Conservation (phyloP, 2,113 vertebrate genomes). For the Neotoma lepida region DNA sequence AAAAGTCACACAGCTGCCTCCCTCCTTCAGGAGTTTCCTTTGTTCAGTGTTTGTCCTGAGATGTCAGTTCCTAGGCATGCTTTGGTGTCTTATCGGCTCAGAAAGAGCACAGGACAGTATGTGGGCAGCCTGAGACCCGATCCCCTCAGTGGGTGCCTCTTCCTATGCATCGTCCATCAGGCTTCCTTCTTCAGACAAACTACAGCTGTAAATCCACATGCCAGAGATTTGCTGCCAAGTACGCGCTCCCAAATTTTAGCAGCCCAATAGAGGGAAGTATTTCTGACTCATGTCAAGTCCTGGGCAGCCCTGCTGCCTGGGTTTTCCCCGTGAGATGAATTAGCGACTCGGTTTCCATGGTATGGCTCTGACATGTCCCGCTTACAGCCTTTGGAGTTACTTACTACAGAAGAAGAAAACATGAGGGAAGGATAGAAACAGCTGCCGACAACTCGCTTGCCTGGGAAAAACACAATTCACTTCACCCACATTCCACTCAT, state of each 20-base stretch:
- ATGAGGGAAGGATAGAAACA: neutral
- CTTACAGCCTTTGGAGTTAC: neutral
- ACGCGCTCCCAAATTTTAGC: neutral
- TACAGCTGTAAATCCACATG: neutral
- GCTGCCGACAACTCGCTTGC: neutral
- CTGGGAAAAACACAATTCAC: neutral
- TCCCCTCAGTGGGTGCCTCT: neutral
- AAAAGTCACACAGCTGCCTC: neutral
- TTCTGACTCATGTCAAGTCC: conserved; percentile 18
- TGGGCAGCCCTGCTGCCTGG: neutral
- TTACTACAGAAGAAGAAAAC: neutral
- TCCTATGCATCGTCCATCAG: neutral
- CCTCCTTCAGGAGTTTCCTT: neutral
- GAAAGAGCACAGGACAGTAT: neutral
- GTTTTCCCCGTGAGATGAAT: neutral
- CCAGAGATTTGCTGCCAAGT: neutral
- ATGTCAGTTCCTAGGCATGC: neutral
- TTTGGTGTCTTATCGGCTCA: neutral
- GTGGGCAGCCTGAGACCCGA: neutral
- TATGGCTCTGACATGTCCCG: neutral
- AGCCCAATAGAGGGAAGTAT: neutral
- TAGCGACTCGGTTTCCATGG: neutral
- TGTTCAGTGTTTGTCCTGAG: neutral
- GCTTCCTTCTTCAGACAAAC: neutral
- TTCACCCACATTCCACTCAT: neutral